A percentile compares a stretch with the other conserved stretches of the same genome.
phyloP scores from a whole-genome alignment of 2,113 vertebrate genomes.

The Otolemur garnettii region DNA sequence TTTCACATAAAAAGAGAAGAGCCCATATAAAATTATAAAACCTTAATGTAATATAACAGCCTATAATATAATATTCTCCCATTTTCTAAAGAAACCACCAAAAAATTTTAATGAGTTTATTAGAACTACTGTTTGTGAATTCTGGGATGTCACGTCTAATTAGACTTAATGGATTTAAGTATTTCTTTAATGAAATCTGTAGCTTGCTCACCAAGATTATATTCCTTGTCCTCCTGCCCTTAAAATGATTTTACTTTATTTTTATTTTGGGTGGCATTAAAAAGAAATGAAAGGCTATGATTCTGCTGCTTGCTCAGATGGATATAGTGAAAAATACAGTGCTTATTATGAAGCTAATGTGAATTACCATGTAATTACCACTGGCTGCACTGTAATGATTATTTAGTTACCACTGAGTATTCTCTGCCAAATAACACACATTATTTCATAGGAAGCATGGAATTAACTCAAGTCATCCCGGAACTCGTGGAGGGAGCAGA shows the following conservation, averaged over 20 bases:
- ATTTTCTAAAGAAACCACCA: slow-evolving; percentile 79
- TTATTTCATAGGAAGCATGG: slow-evolving; percentile 88
- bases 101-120: slow-evolving; percentile 77
- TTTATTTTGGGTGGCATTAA: slow-evolving; percentile 75
- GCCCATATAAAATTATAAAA: slow-evolving; percentile 82
- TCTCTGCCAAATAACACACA: slow-evolving; percentile 87
- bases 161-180: slow-evolving; percentile 76
- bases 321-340: slow-evolving; percentile 72
- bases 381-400: slow-evolving; percentile 82
- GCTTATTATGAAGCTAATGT: slow-evolving; percentile 74
- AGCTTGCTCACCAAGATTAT: slow-evolving; percentile 69
- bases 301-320: slow-evolving; percentile 79
- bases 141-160: slow-evolving; percentile 70
- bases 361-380: slow-evolving; percentile 83
- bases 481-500: slow-evolving; percentile 80
- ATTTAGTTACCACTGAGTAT: slow-evolving; percentile 83
- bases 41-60: slow-evolving; percentile 75
- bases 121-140: slow-evolving; percentile 74
- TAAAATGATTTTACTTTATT: slow-evolving; percentile 81
- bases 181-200: slow-evolving; percentile 76
- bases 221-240: slow-evolving; percentile 72
- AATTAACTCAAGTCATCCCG: slow-evolving; percentile 88
- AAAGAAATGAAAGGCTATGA: slow-evolving; percentile 81
- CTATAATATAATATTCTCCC: slow-evolving; percentile 80
- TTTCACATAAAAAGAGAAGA: slow-evolving; percentile 82